A percentile compares a stretch with the other conserved stretches of the same genome.
phyloP scores from a whole-genome alignment of 2,797 vertebrate species.

The Sebastes iracundus region DNA sequence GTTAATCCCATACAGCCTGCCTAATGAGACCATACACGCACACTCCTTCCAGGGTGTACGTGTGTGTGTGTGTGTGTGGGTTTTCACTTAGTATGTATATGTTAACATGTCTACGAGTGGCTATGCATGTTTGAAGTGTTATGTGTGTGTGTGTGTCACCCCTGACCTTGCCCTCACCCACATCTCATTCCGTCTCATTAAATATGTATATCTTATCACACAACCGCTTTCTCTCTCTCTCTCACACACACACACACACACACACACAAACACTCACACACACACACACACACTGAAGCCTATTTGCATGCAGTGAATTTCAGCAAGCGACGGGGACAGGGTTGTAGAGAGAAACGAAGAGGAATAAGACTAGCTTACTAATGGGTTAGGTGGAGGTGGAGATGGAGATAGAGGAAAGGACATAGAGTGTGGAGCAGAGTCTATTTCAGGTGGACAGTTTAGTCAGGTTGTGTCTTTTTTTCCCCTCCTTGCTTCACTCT shows the following conservation, averaged over 20 bases:
- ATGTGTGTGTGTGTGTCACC: slow-evolving; percentile 50
- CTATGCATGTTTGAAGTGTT: slow-evolving; percentile 44
- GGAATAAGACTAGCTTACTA: slow-evolving; percentile 37
- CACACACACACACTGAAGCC: slow-evolving; percentile 66
- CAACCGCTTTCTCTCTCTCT: slow-evolving; percentile 34
- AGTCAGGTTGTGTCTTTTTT: not conserved
- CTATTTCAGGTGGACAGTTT: not conserved
- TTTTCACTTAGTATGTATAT: slow-evolving; percentile 47
- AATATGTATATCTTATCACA: slow-evolving; percentile 99
- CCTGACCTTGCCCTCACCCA: slow-evolving; percentile 75
- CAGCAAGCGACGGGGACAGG: slow-evolving; percentile 82
- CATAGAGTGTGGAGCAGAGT: not conserved
- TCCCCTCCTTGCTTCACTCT: not conserved
- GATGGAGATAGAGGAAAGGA: not conserved
- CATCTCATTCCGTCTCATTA: slow-evolving; percentile 98
- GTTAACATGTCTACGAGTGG: slow-evolving; percentile 52
- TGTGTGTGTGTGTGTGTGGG: not conserved
- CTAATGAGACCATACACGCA: slow-evolving; percentile 82
- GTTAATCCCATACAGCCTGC: slow-evolving; percentile 83
- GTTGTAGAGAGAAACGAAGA: slow-evolving; percentile 1
- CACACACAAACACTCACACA: slow-evolving; percentile 69
- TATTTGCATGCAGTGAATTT: slow-evolving; percentile 98
- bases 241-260: not conserved
- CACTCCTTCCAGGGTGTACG: slow-evolving; percentile 43
- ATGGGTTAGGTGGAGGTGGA: slow-evolving; percentile 14